Percentiles rank a stretch among this genome's conserved stretches.
Conservation (phyloP, 2,888 invertebrate species). For the Romanomermis culicivorax region DNA sequence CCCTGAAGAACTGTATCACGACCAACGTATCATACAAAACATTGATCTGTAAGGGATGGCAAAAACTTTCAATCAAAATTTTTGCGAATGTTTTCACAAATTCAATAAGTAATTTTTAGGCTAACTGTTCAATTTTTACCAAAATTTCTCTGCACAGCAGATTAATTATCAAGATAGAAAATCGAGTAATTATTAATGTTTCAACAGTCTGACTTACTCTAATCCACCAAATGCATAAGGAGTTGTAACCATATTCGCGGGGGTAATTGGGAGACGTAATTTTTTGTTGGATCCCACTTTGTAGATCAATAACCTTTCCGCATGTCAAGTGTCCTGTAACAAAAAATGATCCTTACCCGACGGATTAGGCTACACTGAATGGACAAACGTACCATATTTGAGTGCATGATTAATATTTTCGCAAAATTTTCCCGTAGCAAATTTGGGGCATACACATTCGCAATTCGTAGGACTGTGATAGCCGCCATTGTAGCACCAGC, state of each 20-base stretch:
- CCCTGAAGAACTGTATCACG: no score
- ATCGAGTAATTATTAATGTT: no score
- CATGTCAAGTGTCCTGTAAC: constrained; percentile 6
- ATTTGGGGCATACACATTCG: constrained; percentile 5
- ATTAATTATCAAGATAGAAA: no score
- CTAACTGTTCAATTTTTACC: no score
- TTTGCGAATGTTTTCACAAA: no score
- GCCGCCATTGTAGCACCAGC: constrained; percentile 10
- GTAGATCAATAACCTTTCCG: constrained; percentile 4
- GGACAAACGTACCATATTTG: not conserved
- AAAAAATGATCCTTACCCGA: not conserved
- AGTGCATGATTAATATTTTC: not conserved
- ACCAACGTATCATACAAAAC: no score
- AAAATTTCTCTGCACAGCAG: no score
- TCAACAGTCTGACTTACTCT: no score
- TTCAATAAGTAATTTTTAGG: no score
- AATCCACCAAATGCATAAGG: constrained; percentile 8
- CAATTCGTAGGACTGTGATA: constrained; percentile 5
- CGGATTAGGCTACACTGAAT: no score
- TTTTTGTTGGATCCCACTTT: not conserved
- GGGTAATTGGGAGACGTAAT: constrained; percentile 8
- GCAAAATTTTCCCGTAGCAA: constrained; percentile 3
- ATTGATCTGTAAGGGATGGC: no score
- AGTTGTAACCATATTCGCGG: not conserved
- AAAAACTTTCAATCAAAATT: no score